Base-by-base conservation (phyloP, 2,113 vertebrate species). In the Vanacampus margaritifer region DNA sequence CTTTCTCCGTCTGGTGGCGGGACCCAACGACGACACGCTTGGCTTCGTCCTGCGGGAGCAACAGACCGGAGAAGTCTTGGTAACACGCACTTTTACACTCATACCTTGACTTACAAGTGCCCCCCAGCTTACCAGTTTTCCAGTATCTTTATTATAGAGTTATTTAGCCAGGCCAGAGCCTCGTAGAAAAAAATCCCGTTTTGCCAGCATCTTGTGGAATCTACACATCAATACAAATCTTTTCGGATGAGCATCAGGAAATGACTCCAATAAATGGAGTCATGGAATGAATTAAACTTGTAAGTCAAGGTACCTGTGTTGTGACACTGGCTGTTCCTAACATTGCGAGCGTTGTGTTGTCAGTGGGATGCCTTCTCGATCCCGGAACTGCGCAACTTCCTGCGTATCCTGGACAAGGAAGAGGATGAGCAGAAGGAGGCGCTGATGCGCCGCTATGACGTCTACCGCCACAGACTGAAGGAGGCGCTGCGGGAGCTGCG, bases 301-400 rank as follows among this genome's bases (percentile, higher is more conserved):
- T 12, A 12, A 24, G 51, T 53, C n/a, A 12, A 12, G 51, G 48
- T 51, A 10, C 1, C 21, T 8, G 10, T 24, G 48, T n/a, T 9
- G n/a, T n/a, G n/a, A n/a, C n/a, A n/a, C n/a, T n/a, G n/a, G n/a
- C n/a, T n/a, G 24, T 28, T 17, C 14, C 54, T 32, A 8, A 57
- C 32, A 8, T 57, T 57, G 26, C 26, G 6, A 16, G 14, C 5
- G 6, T 57, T 7, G 26, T 26, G 1, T 73, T 2, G 26, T 0
- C 87, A 99, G 97, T 99, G 97, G 97, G 97, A 98, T 68, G 97
- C 96, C 26, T 99, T 99, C 75, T 94, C 90, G 69, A 90, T 98
- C 77, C 96, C 97, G 0, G 97, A 99, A 82, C 92, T 99, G 56
- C 90, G 94, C 5, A 99, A 99, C 88, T 99, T 99, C 89, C 79